Percentiles rank a stretch among this genome's conserved stretches.
Conservation (phyloP, 2,888 invertebrate species). For the Polydrusus cervinus region DNA sequence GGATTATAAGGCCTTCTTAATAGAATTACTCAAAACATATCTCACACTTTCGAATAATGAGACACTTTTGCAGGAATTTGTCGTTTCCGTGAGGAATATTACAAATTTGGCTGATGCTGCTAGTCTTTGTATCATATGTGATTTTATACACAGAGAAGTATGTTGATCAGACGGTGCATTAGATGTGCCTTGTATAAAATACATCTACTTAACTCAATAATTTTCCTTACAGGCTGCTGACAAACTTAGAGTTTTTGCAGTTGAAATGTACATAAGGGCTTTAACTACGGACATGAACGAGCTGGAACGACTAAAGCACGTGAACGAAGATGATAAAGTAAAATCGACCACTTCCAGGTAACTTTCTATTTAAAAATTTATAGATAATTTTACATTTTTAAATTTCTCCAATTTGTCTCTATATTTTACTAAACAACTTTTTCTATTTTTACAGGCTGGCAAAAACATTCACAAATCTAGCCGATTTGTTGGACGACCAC, state of each 20-base stretch:
- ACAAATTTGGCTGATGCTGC: slow-evolving; percentile 77
- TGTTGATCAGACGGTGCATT: too few species aligned
- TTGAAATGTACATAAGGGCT: slow-evolving; percentile 83
- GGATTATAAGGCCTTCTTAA: slow-evolving; percentile 64
- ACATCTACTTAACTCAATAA: not conserved
- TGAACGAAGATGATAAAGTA: slow-evolving; percentile 73
- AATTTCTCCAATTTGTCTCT: too few species aligned
- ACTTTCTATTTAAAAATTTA: too few species aligned
- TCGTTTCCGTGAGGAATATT: slow-evolving; percentile 67
- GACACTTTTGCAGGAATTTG: slow-evolving; percentile 62
- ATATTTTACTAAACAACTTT: too few species aligned
- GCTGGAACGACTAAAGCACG: slow-evolving; percentile 78
- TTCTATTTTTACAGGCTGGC: slow-evolving; percentile 71
- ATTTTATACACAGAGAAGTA: slow-evolving; percentile 69
- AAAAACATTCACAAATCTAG: slow-evolving; percentile 78
- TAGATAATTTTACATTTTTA: too few species aligned
- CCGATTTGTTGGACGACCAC: slow-evolving; percentile 76
- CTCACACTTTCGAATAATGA: slow-evolving; percentile 65
- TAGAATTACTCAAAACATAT: slow-evolving; percentile 69
- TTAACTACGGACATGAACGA: slow-evolving; percentile 86
- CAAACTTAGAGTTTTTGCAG: slow-evolving; percentile 77
- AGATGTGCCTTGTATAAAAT: too few species aligned
- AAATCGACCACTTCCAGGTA: slow-evolving; percentile 73
- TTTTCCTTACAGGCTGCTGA: slow-evolving; percentile 57
- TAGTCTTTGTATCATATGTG: slow-evolving; percentile 81